A percentile compares a stretch with the other conserved stretches of the same genome.
Conservation (phyloP, 2,113 vertebrate genomes). For the Phrynocephalus versicolor region DNA sequence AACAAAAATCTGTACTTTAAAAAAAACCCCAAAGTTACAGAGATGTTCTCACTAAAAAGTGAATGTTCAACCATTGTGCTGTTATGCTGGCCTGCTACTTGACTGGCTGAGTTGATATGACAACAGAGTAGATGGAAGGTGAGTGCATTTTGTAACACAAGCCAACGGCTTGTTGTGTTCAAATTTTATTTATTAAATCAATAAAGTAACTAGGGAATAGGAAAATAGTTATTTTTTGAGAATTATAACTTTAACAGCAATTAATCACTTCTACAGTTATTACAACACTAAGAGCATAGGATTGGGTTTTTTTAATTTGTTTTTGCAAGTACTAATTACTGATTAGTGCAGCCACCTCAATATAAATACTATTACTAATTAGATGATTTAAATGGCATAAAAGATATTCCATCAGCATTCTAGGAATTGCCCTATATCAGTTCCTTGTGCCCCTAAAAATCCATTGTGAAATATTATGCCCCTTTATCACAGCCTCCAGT, state of each 20-base stretch:
- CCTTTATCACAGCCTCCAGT: neutral
- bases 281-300: neutral
- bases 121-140: neutral
- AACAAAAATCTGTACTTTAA: too few relatives aligned
- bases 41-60: too few relatives aligned
- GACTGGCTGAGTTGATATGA: neutral
- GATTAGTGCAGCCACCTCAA: neutral
- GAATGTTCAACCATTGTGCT: too few relatives aligned
- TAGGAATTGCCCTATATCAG: neutral
- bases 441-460: neutral
- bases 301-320: too few relatives aligned
- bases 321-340: neutral
- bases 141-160: neutral
- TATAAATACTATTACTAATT: neutral
- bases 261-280: neutral
- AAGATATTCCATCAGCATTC: neutral
- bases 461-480: neutral
- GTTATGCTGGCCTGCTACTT: neutral
- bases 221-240: neutral
- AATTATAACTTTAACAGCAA: neutral
- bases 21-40: too few relatives aligned
- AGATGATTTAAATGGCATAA: neutral
- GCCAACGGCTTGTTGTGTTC: neutral
- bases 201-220: neutral
- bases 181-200: neutral